Percentiles rank a stretch among this genome's conserved stretches.
Evolutionary conservation across 2,797 vertebrate species (phyloP).

Genomic region (Phrynocephalus guinanensis): DNA sequence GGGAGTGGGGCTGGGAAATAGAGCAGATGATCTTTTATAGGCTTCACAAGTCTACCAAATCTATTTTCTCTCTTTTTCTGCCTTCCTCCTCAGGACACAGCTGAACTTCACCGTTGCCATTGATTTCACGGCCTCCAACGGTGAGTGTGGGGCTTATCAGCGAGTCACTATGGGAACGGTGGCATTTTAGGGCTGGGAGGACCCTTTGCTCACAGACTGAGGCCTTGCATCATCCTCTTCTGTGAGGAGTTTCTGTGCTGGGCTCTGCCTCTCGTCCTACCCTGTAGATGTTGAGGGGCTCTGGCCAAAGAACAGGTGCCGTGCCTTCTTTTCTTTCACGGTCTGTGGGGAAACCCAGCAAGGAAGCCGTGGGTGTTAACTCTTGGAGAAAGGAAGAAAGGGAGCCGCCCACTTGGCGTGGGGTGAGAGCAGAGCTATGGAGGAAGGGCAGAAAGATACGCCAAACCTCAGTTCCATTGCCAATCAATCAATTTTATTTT

Average conservation of each 20-base stretch:
- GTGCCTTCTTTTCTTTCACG: not conserved
- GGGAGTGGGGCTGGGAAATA: not conserved
- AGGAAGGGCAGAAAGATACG: not conserved
- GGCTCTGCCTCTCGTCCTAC: not conserved
- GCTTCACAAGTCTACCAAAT: not conserved
- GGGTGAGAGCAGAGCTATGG: not conserved
- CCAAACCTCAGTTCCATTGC: no score
- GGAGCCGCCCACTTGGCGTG: no score
- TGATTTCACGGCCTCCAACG: constrained; percentile 97
- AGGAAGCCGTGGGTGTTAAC: not conserved
- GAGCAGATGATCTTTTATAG: not conserved
- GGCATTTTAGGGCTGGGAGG: not conserved
- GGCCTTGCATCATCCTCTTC: not conserved
- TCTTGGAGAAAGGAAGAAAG: not conserved
- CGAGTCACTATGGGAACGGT: not conserved
- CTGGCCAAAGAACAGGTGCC: not conserved
- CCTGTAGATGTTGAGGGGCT: not conserved
- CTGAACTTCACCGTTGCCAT: constrained; percentile 98
- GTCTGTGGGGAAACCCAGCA: not conserved
- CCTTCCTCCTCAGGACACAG: constrained; percentile 85
- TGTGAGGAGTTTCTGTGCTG: not conserved
- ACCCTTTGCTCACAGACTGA: not conserved
- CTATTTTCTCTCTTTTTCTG: constrained; percentile 44
- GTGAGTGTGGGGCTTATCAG: constrained; percentile 77
- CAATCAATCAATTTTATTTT: no score